These are phyloP conservation scores for Paratrypauchen microcephalus DNA, from an alignment of 2,797 vertebrate species.

Conservation along the genomic window DNA sequence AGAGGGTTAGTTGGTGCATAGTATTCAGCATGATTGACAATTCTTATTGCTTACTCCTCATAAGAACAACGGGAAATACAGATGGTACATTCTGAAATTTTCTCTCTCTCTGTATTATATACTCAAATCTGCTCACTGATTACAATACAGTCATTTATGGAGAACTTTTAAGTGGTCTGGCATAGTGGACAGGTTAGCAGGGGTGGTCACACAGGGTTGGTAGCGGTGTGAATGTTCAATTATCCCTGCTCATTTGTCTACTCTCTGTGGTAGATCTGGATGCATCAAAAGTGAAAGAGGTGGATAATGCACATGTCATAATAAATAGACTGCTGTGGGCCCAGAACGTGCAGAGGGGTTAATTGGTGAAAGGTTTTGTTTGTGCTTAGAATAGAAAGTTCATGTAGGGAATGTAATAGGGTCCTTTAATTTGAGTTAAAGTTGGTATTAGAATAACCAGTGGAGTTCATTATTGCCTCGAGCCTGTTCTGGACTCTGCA, in stretches of 20 bases:
- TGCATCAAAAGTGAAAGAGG: slow-evolving; percentile 16
- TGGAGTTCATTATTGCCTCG: slow-evolving; percentile 11
- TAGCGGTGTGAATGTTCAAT: slow-evolving; percentile 15
- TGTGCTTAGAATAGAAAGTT: slow-evolving; percentile 8
- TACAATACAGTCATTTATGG: not conserved
- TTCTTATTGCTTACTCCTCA: not conserved
- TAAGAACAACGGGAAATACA: not conserved
- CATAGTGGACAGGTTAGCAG: not conserved
- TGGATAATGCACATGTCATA: slow-evolving; percentile 22
- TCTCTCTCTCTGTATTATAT: not conserved
- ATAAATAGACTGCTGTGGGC: slow-evolving; percentile 17
- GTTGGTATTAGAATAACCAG: not conserved
- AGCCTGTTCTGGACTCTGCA: slow-evolving; percentile 9
- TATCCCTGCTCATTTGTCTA: slow-evolving; percentile 21
- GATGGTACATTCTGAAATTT: not conserved
- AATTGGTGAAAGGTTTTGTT: slow-evolving; percentile 17
- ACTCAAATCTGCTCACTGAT: not conserved
- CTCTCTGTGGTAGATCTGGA: slow-evolving; percentile 21
- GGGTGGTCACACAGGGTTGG: slow-evolving; percentile 10
- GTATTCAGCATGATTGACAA: no score
- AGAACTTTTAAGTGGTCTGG: not conserved
- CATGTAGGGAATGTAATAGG: slow-evolving; percentile 8
- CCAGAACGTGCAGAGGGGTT: slow-evolving; percentile 24
- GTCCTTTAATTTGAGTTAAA: not conserved
- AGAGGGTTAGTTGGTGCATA: no score